phyloP scores from a whole-genome alignment of 2,888 invertebrate genomes.

The Drosophila nr. perissopoda region DNA sequence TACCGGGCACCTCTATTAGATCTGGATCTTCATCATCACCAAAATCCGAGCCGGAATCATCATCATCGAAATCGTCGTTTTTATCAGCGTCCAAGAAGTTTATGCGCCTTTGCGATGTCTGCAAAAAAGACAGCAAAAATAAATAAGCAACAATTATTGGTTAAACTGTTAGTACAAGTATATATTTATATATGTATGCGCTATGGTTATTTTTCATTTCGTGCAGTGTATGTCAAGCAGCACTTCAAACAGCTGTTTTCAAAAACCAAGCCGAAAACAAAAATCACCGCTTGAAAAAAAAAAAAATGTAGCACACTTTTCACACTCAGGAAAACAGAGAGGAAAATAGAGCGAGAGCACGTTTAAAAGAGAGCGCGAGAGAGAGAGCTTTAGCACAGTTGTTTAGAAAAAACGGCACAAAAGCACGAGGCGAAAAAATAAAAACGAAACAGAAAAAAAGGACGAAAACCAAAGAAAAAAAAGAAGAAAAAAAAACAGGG shows the following conservation, averaged over 20 bases:
- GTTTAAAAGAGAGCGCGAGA: neutral
- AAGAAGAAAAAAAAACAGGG: slow-evolving; percentile 10
- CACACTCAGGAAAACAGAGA: neutral
- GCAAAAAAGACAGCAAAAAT: slow-evolving; percentile 25
- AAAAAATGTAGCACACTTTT: slow-evolving; percentile 68
- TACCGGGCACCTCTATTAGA: slow-evolving; percentile 95
- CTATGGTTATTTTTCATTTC: neutral
- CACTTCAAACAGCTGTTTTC: slow-evolving; percentile 19
- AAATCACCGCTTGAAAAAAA: slow-evolving; percentile 15
- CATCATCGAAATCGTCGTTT: slow-evolving; percentile 86
- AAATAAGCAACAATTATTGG: slow-evolving; percentile 4
- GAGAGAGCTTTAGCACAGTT: slow-evolving; percentile 29
- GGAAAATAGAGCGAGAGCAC: slow-evolving; percentile 9
- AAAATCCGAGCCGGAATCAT: slow-evolving; percentile 89
- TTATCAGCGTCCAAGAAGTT: slow-evolving; percentile 82
- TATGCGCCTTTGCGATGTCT: slow-evolving; percentile 81
- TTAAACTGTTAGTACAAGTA: neutral
- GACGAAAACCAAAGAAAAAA: slow-evolving; percentile 6
- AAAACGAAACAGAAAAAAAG: slow-evolving; percentile 25
- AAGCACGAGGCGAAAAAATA: slow-evolving; percentile 58
- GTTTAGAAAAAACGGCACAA: slow-evolving; percentile 78
- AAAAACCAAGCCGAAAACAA: slow-evolving; percentile 1
- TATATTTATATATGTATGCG: neutral
- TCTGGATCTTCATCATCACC: slow-evolving; percentile 96
- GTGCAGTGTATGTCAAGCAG: slow-evolving; percentile 4